These are phyloP conservation scores for Leucopsar rothschildi DNA, from an alignment of 2,113 vertebrate genomes.

Conservation along the genomic window DNA sequence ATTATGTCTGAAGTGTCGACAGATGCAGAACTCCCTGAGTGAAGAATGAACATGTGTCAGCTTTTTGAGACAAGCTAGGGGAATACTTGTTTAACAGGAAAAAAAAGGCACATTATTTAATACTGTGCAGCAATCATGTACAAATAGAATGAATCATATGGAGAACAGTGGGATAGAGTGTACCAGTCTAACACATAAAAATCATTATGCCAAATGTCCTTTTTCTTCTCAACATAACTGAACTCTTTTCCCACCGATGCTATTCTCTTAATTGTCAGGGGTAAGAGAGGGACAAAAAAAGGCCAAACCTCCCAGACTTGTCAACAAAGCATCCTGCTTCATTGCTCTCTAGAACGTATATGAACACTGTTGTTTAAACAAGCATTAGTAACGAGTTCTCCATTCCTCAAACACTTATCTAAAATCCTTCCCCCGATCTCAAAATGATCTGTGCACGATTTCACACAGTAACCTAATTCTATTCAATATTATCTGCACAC, in stretches of 20 bases:
- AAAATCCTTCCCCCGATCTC: not conserved
- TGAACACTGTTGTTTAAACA: not conserved
- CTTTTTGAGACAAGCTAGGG: slow-evolving; percentile 42
- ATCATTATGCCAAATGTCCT: not conserved
- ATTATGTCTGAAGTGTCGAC: slow-evolving; percentile 75
- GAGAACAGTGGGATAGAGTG: not conserved
- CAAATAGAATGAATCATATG: slow-evolving; percentile 15
- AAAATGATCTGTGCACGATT: not conserved
- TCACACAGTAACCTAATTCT: not conserved
- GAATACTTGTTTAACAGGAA: slow-evolving; percentile 36
- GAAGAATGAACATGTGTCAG: slow-evolving; percentile 64
- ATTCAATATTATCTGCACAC: not conserved
- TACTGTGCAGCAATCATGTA: not conserved
- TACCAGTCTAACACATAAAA: not conserved
- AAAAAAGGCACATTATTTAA: not conserved
- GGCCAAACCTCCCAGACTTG: not conserved
- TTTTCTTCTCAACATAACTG: not conserved
- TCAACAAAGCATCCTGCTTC: not conserved
- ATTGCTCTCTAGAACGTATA: not conserved
- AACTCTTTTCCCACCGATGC: not conserved
- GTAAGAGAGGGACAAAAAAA: not conserved
- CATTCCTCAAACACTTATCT: not conserved
- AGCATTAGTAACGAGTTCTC: not conserved
- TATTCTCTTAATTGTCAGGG: not conserved
- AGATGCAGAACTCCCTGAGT: slow-evolving; percentile 61